Base-by-base conservation (phyloP, 2,113 vertebrate species). In the Struthio camelus region DNA sequence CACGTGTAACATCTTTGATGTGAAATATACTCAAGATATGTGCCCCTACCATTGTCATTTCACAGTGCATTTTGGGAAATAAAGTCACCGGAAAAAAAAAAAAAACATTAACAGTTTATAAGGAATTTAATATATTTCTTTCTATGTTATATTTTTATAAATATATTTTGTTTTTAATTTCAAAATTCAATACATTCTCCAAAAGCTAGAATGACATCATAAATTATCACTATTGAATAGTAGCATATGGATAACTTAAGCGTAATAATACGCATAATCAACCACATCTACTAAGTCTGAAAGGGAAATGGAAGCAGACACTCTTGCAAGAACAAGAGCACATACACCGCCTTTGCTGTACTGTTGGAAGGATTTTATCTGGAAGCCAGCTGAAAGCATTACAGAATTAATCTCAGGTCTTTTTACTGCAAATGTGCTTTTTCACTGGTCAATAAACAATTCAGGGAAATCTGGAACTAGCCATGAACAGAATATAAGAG, bases 381-480 rank as follows among this genome's bases (percentile, higher is more conserved):
- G 36, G n/a, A 93, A 94, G 65, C 11, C 15, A 81, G 27, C 6
- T 71, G 46, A 88, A 83, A 95, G n/a, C 15, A 67, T 50, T 79
- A 71, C 4, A 10, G 71, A 91, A 89, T 72, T 34, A 94, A 87
- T 59, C 17, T 34, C 17, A 59, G 36, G 17, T 48, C 28, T 58
- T 89, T 87, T 87, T 28, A 65, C 61, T 70, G 14, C 58, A 89
- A 53, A 84, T 66, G 25, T 69, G 85, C 32, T 77, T 77, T 83
- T 91, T 76, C 34, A 82, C 56, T 89, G 3, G 32, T 40, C 85
- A 94, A 38, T 65, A 91, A 96, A 94, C 84, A 96, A 96, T 92
- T 85, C 80, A 94, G 89, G 95, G 94, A 94, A 95, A 93, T 87
- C 91, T 89, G 78, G 75, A 91, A 77, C 27, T 58, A 82, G 58